Conservation (phyloP, 1,140 invertebrate species). For the Danaus melanippus region DNA sequence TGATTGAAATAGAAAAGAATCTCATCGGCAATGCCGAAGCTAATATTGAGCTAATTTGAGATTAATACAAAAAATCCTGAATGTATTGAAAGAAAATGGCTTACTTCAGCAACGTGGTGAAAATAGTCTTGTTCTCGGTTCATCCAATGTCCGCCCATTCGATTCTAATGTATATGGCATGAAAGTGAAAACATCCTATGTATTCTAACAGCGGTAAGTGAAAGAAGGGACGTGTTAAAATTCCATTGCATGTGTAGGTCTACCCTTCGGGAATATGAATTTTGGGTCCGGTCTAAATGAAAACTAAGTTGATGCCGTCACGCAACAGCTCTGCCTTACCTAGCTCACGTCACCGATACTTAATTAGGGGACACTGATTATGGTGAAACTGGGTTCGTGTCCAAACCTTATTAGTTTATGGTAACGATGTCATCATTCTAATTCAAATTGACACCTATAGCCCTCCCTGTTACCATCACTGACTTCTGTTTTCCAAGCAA, state of each 20-base stretch:
- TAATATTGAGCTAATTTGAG: no score
- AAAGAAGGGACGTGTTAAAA: conserved; percentile 4
- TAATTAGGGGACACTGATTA: conserved; percentile 33
- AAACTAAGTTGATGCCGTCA: conserved; percentile 25
- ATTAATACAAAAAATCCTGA: no score
- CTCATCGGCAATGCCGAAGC: neutral
- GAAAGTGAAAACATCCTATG: no score
- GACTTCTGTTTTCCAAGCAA: no score
- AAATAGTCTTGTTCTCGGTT: no score
- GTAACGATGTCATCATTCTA: conserved; percentile 8
- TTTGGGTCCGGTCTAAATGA: conserved; percentile 30
- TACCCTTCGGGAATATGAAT: conserved; percentile 27
- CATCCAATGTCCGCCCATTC: no score
- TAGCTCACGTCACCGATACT: conserved; percentile 28
- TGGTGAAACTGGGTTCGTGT: conserved; percentile 19
- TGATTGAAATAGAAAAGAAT: neutral
- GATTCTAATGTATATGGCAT: no score
- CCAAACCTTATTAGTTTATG: conserved; percentile 5
- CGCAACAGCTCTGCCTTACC: conserved; percentile 20
- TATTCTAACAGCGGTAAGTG: neutral
- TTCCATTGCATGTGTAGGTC: conserved; percentile 26
- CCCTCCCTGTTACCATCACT: conserved; percentile 2
- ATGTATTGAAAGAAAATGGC: no score
- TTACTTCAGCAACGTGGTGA: no score
- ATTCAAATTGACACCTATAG: conserved; percentile 5